Conservation (phyloP, 2,888 invertebrate genomes). For the Petrolisthes cinctipes region DNA sequence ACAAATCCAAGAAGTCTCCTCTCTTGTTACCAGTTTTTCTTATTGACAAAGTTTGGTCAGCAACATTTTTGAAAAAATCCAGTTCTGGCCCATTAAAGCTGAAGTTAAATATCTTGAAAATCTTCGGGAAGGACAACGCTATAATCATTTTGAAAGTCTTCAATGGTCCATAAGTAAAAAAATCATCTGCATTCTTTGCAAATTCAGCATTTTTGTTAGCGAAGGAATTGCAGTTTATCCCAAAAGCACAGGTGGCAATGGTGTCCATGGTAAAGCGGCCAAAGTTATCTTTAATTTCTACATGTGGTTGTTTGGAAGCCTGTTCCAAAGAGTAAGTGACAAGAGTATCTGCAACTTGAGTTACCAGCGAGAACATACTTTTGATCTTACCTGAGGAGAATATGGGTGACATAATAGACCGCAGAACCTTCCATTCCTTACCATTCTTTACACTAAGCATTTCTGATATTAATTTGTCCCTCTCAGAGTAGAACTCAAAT, state of each 20-base stretch:
- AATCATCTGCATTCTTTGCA: not conserved
- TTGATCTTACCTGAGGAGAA: conserved; percentile 32
- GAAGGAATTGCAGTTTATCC: conserved; percentile 29
- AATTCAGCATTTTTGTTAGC: conserved; percentile 14
- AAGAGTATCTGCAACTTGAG: conserved; percentile 20
- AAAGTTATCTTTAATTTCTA: conserved; percentile 17
- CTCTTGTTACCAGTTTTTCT: conserved; percentile 11
- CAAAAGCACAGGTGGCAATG: conserved; percentile 34
- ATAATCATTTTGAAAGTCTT: not conserved
- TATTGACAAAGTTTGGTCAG: not conserved
- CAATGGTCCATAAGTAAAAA: not conserved
- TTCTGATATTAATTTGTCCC: conserved; percentile 13
- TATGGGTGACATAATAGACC: conserved; percentile 24
- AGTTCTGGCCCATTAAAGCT: not conserved
- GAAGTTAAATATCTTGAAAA: not conserved
- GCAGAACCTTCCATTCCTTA: conserved; percentile 23
- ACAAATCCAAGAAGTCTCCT: conserved; percentile 31
- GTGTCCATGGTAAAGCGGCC: conserved; percentile 29
- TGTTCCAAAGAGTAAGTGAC: conserved; percentile 2
- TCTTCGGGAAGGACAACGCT: not conserved
- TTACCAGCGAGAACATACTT: conserved; percentile 35
- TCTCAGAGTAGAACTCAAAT: not conserved
- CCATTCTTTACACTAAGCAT: conserved; percentile 14
- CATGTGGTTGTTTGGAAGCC: conserved; percentile 1
- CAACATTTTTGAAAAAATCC: conserved; percentile 27